Conservation (phyloP, 2,113 vertebrate species). For the Salvator merianae region DNA sequence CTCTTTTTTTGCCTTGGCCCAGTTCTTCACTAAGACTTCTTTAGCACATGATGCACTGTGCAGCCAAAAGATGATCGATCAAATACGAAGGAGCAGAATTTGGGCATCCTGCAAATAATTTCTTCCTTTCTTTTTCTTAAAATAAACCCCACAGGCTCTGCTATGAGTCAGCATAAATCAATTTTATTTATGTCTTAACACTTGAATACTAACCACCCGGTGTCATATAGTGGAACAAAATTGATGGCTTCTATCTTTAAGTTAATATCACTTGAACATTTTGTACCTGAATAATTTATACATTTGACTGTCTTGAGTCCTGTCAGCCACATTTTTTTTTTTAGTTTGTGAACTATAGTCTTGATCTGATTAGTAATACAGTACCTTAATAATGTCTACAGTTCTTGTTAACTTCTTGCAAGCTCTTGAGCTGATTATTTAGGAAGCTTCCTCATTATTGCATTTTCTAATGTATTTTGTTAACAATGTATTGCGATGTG, state of each 20-base stretch:
- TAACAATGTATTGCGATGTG: not conserved
- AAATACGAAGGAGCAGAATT: conserved; percentile 69
- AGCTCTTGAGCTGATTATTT: not conserved
- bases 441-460: not conserved
- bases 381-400: not conserved
- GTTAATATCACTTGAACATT: conserved; percentile 70
- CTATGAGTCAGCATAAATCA: conserved; percentile 68
- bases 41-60: conserved; percentile 57
- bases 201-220: conserved; percentile 69
- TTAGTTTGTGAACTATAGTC: conserved; percentile 6
- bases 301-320: conserved; percentile 36
- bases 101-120: conserved; percentile 64
- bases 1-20: conserved; percentile 44
- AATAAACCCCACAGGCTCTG: conserved; percentile 37
- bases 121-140: not conserved
- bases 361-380: not conserved
- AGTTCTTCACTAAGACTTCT: conserved; percentile 64
- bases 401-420: conserved; percentile 2
- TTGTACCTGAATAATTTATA: conserved; percentile 72
- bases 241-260: conserved; percentile 52
- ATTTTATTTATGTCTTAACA: conserved; percentile 73
- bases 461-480: not conserved
- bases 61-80: conserved; percentile 73
- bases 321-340: conserved; percentile 43
- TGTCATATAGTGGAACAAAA: conserved; percentile 61